Base-by-base conservation (phyloP, 2,888 invertebrate species). In the Caprella mutica region DNA sequence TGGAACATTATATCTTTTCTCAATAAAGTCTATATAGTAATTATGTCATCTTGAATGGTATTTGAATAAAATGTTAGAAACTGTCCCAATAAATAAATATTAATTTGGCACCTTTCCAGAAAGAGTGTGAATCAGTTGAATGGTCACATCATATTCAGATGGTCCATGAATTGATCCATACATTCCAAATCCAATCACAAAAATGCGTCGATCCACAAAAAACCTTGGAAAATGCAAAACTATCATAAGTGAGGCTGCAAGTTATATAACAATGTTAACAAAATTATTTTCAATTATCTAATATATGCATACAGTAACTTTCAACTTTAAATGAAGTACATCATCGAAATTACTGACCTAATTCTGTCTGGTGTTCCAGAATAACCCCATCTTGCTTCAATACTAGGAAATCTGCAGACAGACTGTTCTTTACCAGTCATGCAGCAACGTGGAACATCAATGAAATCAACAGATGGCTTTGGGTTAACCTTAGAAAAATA, bases 311-410 rank as follows among this genome's bases (percentile, higher is more conserved):
- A 9, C 12, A 33, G 12, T 33, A 9, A 12, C 12, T 33, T 33
- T 33, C 12, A 33, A 8, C 12, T 33, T 8, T 9, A n/a, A n/a
- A n/a, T n/a, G n/a, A n/a, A n/a, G n/a, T n/a, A n/a, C n/a, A n/a
- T n/a, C n/a, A n/a, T n/a, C n/a, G n/a, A n/a, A n/a, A n/a, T n/a
- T 8, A 61, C 67, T 65, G 68, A 81, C 81, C 81, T 78, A 65
- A 88, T 86, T 67, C 86, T 75, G 71, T 88, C 88, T 52, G 84
- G 83, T 0, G 85, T 85, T 3, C 87, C 87, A 70, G 82, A 85
- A 68, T 87, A 88, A 0, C 87, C 87, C 88, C 88, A 88, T 56
- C 86, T 76, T 26, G 81, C 82, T 69, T 86, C 86, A 0, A 84
- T 83, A 69, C 84, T 81, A 30, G 82, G 81, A 71, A 88, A 88